A percentile compares a stretch with the other conserved stretches of the same genome.
Evolutionary conservation across 2,888 invertebrate species (phyloP).

Genomic region (Cylindroiulus punctatus): DNA sequence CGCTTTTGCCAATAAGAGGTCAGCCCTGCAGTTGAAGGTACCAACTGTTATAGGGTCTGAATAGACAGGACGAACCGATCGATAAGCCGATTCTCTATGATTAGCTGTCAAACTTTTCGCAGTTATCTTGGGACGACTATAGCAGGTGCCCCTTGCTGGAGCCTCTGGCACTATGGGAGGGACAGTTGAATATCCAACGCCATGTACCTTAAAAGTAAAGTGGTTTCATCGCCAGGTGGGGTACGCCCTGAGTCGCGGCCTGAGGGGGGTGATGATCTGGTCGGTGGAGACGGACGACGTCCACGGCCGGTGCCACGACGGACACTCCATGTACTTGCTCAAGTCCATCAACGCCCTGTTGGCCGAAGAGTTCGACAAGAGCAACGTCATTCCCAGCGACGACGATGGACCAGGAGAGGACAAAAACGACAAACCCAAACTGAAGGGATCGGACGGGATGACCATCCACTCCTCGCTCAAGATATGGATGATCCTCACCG

Average conservation of each 20-base stretch:
- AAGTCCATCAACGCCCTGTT: conserved; percentile 77
- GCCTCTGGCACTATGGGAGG: too few relatives aligned
- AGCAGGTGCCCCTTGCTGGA: too few relatives aligned
- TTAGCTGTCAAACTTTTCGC: too few relatives aligned
- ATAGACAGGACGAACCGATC: too few relatives aligned
- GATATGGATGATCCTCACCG: conserved; percentile 27
- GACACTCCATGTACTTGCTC: conserved; percentile 76
- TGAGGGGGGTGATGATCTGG: conserved; percentile 86
- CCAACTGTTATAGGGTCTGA: too few relatives aligned
- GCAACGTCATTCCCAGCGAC: conserved; percentile 22
- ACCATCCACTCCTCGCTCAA: conserved; percentile 46
- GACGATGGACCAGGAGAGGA: not conserved
- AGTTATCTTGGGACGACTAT: too few relatives aligned
- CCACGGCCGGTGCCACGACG: conserved; percentile 73
- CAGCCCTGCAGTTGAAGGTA: too few relatives aligned
- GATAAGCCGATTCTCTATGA: too few relatives aligned
- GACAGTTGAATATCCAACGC: too few relatives aligned
- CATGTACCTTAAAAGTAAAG: not conserved
- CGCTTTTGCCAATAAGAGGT: too few relatives aligned
- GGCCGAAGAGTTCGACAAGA: conserved; percentile 57
- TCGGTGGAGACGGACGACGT: conserved; percentile 95
- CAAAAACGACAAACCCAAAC: not conserved
- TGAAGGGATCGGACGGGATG: not conserved
- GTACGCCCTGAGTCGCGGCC: conserved; percentile 73
- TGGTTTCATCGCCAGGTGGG: conserved; percentile 64